Evolutionary conservation across 92 coral and sea anemone species (phyloP), one percentile per base, ranked within the genome.

Genomic region (Parazoanthus swiftii): DNA sequence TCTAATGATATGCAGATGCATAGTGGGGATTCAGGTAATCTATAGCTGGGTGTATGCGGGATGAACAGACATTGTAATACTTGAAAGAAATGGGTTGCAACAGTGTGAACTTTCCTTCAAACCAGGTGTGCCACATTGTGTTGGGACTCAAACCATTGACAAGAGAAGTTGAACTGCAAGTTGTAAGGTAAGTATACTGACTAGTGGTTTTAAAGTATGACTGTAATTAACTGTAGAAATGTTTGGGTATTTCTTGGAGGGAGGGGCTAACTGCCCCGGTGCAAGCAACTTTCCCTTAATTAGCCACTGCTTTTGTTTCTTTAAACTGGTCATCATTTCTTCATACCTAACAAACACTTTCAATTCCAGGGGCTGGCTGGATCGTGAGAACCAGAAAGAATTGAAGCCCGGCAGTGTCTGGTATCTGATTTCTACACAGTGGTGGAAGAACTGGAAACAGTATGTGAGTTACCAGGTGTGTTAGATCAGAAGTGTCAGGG

Each of bases 81-180:
- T 18, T 63, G 26, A 63, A 63, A 63, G 70, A 18, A 63, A 63
- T 6, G 8, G 83, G 6, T 51, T 79, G 35, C 18, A 35, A 14
- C 2, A 13, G 1, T 13, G 58, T 79, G 8, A 37, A 7, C 39
- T 79, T 79, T 56, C 7, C 39, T n/a, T 72, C 70, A 58, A 29
- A 33, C 21, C 85, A 97, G 99, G 98, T 97, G 48, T 97, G 99
- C 80, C 99, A 95, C 85, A 91, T 97, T 91, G 93, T 97, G 43
- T 79, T 97, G 88, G 99, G 99, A 13, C 91, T 97, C 43, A 92
- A 92, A 85, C 99, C 99, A 48, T 74, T 92, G 23, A 90, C 99
- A 23, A 90, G 95, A 87, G 98, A 97, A 86, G 95, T 95, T 77
- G 99, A 97, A 71, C 91, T 92, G 37, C 99, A 97, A 86, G 99